phyloP scores from a whole-genome alignment of 2,113 vertebrate species.

The Recurvirostra avosetta region DNA sequence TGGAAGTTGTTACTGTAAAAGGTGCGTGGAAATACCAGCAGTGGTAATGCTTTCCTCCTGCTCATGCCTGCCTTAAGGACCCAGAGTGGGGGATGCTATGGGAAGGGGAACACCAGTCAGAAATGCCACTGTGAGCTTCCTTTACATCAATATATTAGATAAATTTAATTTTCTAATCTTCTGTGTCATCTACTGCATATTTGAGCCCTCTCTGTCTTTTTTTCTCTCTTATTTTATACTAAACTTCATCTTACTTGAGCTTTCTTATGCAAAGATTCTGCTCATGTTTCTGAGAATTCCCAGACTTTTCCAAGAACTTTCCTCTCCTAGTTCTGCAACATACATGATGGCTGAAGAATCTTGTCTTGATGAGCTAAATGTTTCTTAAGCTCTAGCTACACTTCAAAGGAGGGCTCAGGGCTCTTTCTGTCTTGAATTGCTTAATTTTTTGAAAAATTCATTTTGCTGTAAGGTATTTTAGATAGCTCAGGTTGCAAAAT shows the following conservation, averaged over 20 bases:
- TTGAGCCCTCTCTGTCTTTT: not conserved
- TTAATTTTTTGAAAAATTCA: not conserved
- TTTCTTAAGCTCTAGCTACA: not conserved
- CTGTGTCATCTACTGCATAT: not conserved
- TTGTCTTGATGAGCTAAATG: not conserved
- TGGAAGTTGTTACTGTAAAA: not conserved
- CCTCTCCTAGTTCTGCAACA: not conserved
- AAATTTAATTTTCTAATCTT: not conserved
- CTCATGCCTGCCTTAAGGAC: not conserved
- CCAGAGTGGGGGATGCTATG: not conserved
- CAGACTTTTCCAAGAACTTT: not conserved
- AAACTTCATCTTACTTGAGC: not conserved
- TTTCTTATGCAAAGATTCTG: not conserved
- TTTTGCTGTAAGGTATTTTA: not conserved
- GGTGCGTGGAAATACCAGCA: not conserved
- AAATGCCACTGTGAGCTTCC: not conserved
- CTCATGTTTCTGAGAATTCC: not conserved
- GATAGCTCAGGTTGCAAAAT: not conserved
- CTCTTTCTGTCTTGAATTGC: not conserved
- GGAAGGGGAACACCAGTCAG: not conserved
- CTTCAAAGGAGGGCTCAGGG: not conserved
- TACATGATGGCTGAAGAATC: not conserved
- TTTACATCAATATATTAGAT: not conserved
- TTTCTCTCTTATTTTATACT: not conserved
- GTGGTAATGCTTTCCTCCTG: not conserved